Evolutionary conservation across 2,888 invertebrate genomes (phyloP).

Genomic region (Archips xylosteana): DNA sequence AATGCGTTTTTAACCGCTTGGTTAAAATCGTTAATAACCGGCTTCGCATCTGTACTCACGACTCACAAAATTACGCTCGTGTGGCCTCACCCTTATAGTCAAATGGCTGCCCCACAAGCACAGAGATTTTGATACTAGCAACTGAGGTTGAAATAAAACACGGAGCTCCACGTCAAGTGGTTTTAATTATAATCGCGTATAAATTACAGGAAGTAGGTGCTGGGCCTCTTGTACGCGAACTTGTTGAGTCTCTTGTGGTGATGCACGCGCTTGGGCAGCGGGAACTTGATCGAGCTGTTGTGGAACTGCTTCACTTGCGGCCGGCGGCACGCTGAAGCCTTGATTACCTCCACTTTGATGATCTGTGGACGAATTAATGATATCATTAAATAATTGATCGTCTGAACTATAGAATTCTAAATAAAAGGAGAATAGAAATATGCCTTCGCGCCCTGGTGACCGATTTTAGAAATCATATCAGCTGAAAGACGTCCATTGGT

Average conservation of each 20-base stretch:
- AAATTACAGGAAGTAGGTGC: constrained; percentile 90
- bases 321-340: constrained; percentile 95
- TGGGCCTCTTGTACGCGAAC: constrained; percentile 93
- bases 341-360: constrained; percentile 97
- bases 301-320: constrained; percentile 99
- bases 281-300: constrained; percentile 98
- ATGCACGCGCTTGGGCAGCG: constrained; percentile 96
- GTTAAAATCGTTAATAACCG: too few species aligned
- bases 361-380: constrained; percentile 87
- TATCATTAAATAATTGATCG: not conserved
- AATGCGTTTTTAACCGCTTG: too few species aligned
- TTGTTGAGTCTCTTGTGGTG: constrained; percentile 93
- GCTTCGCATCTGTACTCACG: too few species aligned
- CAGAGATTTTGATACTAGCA: too few species aligned
- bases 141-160: constrained; percentile 39
- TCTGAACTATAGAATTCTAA: too few species aligned
- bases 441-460: too few species aligned
- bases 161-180: constrained; percentile 60
- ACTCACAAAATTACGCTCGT: too few species aligned
- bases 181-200: constrained; percentile 67
- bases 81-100: too few species aligned
- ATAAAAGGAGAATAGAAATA: too few species aligned
- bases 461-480: too few species aligned
- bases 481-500: too few species aligned
- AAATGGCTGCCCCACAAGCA: too few species aligned